A percentile compares a stretch with the other conserved stretches of the same genome.
phyloP scores from a whole-genome alignment of 1,140 invertebrate genomes.

The Leptopilina boulardi region DNA sequence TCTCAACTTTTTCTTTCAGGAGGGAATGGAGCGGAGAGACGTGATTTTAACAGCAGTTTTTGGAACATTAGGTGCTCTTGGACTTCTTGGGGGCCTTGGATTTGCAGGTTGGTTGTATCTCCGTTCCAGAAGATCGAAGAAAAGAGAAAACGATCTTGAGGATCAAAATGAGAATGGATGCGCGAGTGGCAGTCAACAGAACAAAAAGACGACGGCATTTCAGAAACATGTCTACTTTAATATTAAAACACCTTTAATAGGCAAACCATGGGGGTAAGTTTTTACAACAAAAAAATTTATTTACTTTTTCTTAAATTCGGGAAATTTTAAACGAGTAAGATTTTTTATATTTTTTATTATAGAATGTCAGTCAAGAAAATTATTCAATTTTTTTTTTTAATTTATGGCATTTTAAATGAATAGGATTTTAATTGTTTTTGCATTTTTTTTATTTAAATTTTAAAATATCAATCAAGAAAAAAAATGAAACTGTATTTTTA shows the following conservation, averaged over 20 bases:
- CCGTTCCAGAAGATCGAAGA: constrained; percentile 70
- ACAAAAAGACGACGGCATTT: constrained; percentile 35
- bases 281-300: not conserved
- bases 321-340: no score
- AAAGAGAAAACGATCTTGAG: constrained; percentile 67
- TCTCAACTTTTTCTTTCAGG: constrained; percentile 60
- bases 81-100: constrained; percentile 71
- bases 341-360: no score
- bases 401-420: no score
- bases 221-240: constrained; percentile 84
- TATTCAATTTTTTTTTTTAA: no score
- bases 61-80: constrained; percentile 72
- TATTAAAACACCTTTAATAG: constrained; percentile 86
- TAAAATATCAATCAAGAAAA: no score
- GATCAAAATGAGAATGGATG: constrained; percentile 60
- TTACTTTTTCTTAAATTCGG: not conserved
- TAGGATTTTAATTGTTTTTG: not conserved
- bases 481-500: not conserved
- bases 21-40: constrained; percentile 75
- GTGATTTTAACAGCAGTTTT: constrained; percentile 76
- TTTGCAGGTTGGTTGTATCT: constrained; percentile 74
- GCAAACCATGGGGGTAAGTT: constrained; percentile 80
- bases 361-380: no score
- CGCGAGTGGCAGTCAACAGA: constrained; percentile 48
- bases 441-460: no score